Base-by-base conservation (phyloP, 1,140 invertebrate species). In the Dryas iulia region DNA sequence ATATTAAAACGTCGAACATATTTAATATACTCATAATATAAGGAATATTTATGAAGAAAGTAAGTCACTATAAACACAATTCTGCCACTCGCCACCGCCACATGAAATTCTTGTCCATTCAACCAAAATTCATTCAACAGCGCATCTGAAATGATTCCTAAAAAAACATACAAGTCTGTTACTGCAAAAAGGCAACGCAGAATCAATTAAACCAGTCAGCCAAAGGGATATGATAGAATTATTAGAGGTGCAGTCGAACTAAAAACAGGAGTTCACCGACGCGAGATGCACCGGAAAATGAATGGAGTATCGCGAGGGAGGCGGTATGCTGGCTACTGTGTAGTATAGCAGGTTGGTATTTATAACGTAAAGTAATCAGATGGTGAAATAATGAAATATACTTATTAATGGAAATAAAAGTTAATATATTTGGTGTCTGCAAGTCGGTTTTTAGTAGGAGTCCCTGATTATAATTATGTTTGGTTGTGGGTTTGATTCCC, bases 181-280 rank as follows among this genome's bases (percentile, higher is more conserved):
- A 47, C 39, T 18, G 8, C 39, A 47, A 47, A 47, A 47, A 47
- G 39, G 39, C 39, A 47, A 2, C 39, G 21, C 39, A 47, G 39
- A 47, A 47, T 47, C 39, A 47, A 47, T 47, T 47, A 63, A 63
- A 63, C 47, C 28, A 63, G 47, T 33, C 61, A 63, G 52, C 52
- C 61, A 14, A 18, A 63, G 61, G 61, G 28, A 26, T 54, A 31
- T 63, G 47, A 56, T 63, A 52, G 61, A 63, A 63, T 63, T 63
- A 63, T 63, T 63, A 63, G 47, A 63, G 61, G 57, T 59, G 65
- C 57, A 56, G 56, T 54, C 33, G 24, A 35, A 58, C 25, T 66
- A 39, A 35, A 60, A 26, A 24, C 31, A 33, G 58, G 53, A 57
- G 28, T 54, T 14, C 53, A 56, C 23, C 24, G 53, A 56, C 24